phyloP scores from a whole-genome alignment of 2,888 invertebrate species.

The Linyphia triangularis region DNA sequence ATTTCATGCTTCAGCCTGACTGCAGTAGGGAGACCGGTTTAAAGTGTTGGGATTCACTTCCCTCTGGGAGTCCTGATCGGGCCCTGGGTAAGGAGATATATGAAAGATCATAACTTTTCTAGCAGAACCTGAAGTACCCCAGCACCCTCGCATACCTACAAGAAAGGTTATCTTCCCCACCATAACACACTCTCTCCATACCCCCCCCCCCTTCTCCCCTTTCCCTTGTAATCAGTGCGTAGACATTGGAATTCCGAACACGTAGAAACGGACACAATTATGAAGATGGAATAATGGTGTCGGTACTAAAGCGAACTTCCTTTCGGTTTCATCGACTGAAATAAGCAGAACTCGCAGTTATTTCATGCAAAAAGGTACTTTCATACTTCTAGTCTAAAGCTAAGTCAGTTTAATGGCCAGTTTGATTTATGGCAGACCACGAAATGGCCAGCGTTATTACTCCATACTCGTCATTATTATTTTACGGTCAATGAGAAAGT shows the following conservation, averaged over 20 bases:
- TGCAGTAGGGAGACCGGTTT: too few species aligned
- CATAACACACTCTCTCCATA: too few species aligned
- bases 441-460: not conserved
- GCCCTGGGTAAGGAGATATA: too few species aligned
- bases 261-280: not conserved
- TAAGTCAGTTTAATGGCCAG: not conserved
- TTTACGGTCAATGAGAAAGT: not conserved
- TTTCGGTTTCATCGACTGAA: not conserved
- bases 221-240: not conserved
- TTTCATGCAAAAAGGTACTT: not conserved
- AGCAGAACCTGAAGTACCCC: too few species aligned
- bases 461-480: not conserved
- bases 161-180: too few species aligned
- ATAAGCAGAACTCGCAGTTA: not conserved
- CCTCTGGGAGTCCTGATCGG: too few species aligned
- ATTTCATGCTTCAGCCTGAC: too few species aligned
- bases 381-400: not conserved
- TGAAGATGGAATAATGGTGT: conserved; percentile 1
- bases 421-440: not conserved
- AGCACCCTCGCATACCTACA: too few species aligned
- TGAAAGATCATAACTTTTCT: too few species aligned
- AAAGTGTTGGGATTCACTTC: too few species aligned
- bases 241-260: conserved; percentile 21
- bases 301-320: conserved; percentile 21
- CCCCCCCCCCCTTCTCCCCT: not conserved